Conservation (phyloP, 2,888 invertebrate species). For the Rhingia campestris region DNA sequence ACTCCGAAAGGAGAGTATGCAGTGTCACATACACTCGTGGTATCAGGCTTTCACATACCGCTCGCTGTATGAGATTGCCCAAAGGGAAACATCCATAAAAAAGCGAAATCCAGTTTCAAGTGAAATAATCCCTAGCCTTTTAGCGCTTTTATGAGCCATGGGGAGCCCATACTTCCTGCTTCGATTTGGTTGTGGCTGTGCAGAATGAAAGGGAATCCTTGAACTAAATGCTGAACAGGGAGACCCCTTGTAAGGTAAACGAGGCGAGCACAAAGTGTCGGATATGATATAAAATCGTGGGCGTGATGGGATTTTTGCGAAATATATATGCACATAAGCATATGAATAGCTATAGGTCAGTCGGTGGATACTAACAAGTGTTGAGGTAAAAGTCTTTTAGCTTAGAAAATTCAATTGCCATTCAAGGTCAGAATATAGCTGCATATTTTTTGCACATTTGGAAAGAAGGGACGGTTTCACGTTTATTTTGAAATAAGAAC, state of each 20-base stretch:
- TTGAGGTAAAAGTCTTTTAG: no score
- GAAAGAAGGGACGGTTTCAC: no score
- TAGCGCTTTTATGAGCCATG: constrained; percentile 49
- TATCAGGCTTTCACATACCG: not conserved
- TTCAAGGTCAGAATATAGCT: no score
- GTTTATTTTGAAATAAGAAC: no score
- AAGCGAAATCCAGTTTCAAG: constrained; percentile 52
- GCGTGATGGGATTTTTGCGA: constrained; percentile 9
- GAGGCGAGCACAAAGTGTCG: not conserved
- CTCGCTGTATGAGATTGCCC: constrained; percentile 17
- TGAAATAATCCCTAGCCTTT: constrained; percentile 63
- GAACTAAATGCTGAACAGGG: constrained; percentile 10
- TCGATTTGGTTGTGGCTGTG: constrained; percentile 8
- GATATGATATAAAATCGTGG: constrained; percentile 2
- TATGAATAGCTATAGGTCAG: no score
- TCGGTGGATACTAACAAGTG: no score
- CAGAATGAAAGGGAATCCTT: constrained; percentile 8
- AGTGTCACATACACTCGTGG: constrained; percentile 50
- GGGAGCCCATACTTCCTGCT: constrained; percentile 13
- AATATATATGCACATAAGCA: not conserved
- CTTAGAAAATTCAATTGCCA: no score
- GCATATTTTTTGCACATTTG: no score
- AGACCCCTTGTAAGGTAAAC: not conserved
- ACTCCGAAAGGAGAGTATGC: constrained; percentile 28
- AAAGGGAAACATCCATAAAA: constrained; percentile 48